Conservation (phyloP, 2,113 vertebrate species). For the Saguinus imperator region DNA sequence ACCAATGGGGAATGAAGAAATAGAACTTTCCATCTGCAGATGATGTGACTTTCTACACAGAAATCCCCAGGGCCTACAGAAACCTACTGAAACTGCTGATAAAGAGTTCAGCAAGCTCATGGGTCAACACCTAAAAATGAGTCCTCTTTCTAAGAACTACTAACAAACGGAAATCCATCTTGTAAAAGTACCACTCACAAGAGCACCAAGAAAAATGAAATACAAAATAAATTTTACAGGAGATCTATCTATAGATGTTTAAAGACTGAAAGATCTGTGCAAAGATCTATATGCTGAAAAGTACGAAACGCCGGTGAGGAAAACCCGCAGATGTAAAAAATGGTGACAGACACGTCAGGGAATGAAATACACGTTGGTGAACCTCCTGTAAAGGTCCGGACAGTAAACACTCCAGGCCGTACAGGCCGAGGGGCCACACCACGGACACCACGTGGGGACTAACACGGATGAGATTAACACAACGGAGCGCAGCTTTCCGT, state of each 20-base stretch:
- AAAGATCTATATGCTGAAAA: not conserved
- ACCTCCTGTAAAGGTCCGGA: not conserved
- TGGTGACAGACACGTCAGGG: rapidly evolving
- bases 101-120: not conserved
- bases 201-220: not conserved
- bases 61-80: not conserved
- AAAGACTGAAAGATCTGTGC: not conserved
- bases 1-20: not conserved
- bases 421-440: not conserved
- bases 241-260: not conserved
- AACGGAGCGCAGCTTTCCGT: rapidly evolving
- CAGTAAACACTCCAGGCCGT: too few relatives aligned
- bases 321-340: too few relatives aligned
- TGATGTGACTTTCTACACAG: rapidly evolving
- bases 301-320: not conserved
- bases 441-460: rapidly evolving
- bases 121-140: not conserved
- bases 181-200: not conserved
- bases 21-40: rapidly evolving
- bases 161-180: not conserved
- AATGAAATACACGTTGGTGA: not conserved
- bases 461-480: not conserved
- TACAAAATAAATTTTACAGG: too few relatives aligned
- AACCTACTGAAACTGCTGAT: not conserved
- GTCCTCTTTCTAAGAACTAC: not conserved